A percentile compares a stretch with the other conserved stretches of the same genome.
phyloP scores from a whole-genome alignment of 2,888 invertebrate genomes.

The Endomychus coccineus region DNA sequence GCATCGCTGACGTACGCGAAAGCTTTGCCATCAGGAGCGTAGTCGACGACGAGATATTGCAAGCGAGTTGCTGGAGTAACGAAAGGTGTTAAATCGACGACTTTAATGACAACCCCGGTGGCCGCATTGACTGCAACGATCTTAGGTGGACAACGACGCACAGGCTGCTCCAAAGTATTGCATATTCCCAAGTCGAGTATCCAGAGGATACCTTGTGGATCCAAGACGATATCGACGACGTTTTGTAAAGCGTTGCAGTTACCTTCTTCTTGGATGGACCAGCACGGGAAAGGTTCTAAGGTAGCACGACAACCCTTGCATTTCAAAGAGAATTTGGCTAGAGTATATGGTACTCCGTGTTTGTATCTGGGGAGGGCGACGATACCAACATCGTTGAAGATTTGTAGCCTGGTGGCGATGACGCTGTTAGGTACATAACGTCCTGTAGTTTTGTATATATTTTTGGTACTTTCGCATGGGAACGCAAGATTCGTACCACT shows the following conservation, averaged over 20 bases:
- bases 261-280: conserved; percentile 57
- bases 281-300: conserved; percentile 56
- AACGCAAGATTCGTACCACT: conserved; percentile 28
- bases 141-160: conserved; percentile 61
- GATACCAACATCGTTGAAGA: conserved; percentile 49
- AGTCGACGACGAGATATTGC: conserved; percentile 64
- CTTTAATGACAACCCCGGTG: conserved; percentile 53
- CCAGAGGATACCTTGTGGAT: conserved; percentile 61
- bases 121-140: conserved; percentile 39
- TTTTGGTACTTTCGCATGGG: conserved; percentile 43
- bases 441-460: conserved; percentile 51
- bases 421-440: conserved; percentile 52
- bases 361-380: conserved; percentile 55
- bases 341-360: conserved; percentile 58
- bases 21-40: conserved; percentile 52
- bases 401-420: conserved; percentile 54
- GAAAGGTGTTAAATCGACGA: conserved; percentile 53
- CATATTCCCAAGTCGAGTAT: conserved; percentile 63
- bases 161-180: conserved; percentile 57
- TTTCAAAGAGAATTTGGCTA: conserved; percentile 50
- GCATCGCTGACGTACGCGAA: conserved; percentile 65
- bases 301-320: conserved; percentile 44
- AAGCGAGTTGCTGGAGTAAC: conserved; percentile 54
- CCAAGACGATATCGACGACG: conserved; percentile 59
- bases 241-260: conserved; percentile 60